These are phyloP conservation scores for Paraplagusia blochii DNA, from an alignment of 2,113 vertebrate genomes.

Conservation along the genomic window DNA sequence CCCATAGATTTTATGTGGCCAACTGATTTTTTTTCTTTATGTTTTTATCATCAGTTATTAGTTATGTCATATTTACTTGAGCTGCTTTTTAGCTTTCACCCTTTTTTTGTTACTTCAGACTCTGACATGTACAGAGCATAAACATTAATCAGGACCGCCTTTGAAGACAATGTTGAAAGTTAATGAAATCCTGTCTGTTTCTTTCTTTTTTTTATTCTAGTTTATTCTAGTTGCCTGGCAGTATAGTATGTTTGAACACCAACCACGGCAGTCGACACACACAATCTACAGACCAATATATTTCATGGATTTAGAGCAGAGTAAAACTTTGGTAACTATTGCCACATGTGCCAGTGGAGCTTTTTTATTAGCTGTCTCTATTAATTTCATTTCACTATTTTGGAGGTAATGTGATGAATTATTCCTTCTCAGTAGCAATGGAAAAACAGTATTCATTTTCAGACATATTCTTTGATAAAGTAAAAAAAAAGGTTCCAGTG, in stretches of 20 bases:
- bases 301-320: conserved; percentile 36
- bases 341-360: conserved; percentile 50
- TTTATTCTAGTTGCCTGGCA: conserved; percentile 17
- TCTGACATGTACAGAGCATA: conserved; percentile 2
- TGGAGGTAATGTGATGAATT: conserved; percentile 52
- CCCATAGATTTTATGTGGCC: too few species aligned
- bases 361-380: conserved; percentile 35
- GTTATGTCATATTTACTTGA: too few species aligned
- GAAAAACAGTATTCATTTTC: conserved; percentile 64
- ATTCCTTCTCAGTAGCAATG: conserved; percentile 55
- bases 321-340: conserved; percentile 51
- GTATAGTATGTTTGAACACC: background rate
- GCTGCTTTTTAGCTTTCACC: too few species aligned
- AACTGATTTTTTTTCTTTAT: too few species aligned
- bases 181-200: conserved; percentile 35
- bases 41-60: too few species aligned
- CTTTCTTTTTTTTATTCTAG: conserved; percentile 30
- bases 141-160: conserved; percentile 38
- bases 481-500: conserved; percentile 59
- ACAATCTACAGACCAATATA: conserved; percentile 27
- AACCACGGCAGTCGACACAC: conserved; percentile 18
- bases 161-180: conserved; percentile 42
- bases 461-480: conserved; percentile 56
- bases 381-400: conserved; percentile 59
- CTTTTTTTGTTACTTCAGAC: too few species aligned